phyloP scores from a whole-genome alignment of 2,113 vertebrate species.

The Scophthalmus maximus region DNA sequence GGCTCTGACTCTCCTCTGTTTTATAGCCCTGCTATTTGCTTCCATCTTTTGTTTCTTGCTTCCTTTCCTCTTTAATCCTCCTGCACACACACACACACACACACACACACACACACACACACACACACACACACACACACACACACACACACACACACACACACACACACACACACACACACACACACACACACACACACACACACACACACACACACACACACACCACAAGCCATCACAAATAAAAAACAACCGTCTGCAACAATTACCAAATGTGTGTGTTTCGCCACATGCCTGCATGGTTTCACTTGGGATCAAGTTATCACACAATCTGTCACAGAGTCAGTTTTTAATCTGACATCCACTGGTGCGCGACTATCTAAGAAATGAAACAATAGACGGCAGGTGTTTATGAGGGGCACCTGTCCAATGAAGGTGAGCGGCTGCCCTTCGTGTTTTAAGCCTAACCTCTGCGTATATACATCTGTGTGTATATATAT shows the following conservation, averaged over 20 bases:
- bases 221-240: background rate
- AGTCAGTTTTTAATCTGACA: background rate
- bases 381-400: background rate
- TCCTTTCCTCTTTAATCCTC: constrained; percentile 52
- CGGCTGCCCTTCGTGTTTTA: too few species aligned
- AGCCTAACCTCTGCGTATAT: background rate
- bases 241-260: background rate
- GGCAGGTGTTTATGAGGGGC: constrained; percentile 10
- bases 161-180: constrained; percentile 43
- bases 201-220: too few species aligned
- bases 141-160: constrained; percentile 30
- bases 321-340: too few species aligned
- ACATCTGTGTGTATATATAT: background rate
- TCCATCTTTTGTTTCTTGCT: constrained; percentile 55
- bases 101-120: constrained; percentile 37
- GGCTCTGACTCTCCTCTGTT: constrained; percentile 51
- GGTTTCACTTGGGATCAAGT: background rate
- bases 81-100: constrained; percentile 40
- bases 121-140: constrained; percentile 1
- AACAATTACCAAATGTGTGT: constrained; percentile 2
- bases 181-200: constrained; percentile 1
- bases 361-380: background rate
- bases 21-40: constrained; percentile 46
- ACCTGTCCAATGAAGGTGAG: background rate
- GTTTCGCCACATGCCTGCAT: constrained; percentile 4